Evolutionary conservation across 1,140 invertebrate genomes (phyloP).

Genomic region (Neuroterus valhalla): DNA sequence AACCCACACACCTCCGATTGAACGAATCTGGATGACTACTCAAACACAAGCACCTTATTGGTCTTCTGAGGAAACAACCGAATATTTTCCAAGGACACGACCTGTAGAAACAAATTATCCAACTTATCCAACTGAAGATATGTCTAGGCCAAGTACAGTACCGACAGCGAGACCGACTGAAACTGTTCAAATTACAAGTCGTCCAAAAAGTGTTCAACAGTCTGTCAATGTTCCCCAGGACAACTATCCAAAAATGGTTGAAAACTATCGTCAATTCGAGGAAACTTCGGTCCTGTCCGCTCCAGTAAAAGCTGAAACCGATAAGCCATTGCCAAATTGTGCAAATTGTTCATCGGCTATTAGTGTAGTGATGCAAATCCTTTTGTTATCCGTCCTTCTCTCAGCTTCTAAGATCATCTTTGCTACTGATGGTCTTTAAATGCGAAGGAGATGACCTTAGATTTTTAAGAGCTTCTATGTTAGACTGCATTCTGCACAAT

Average conservation of each 20-base stretch:
- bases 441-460: neutral
- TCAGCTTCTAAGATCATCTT: constrained; percentile 14
- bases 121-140: neutral
- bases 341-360: constrained; percentile 31
- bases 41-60: constrained; percentile 32
- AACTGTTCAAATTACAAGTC: neutral
- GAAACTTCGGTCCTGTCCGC: neutral
- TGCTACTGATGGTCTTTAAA: neutral
- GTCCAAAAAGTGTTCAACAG: constrained; percentile 43
- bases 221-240: constrained; percentile 52
- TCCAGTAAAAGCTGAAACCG: constrained; percentile 33
- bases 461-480: neutral
- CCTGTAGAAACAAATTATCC: neutral
- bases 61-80: neutral
- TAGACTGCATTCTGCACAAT: neutral
- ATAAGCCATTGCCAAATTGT: constrained; percentile 48
- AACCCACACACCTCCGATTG: neutral
- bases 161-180: neutral
- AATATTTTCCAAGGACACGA: neutral
- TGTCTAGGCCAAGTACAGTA: neutral
- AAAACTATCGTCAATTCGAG: constrained; percentile 54
- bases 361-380: neutral
- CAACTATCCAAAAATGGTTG: constrained; percentile 49
- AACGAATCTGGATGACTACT: neutral
- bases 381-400: neutral